Conservation (phyloP, 1,140 invertebrate species). For the Drosophila ananassae region DNA sequence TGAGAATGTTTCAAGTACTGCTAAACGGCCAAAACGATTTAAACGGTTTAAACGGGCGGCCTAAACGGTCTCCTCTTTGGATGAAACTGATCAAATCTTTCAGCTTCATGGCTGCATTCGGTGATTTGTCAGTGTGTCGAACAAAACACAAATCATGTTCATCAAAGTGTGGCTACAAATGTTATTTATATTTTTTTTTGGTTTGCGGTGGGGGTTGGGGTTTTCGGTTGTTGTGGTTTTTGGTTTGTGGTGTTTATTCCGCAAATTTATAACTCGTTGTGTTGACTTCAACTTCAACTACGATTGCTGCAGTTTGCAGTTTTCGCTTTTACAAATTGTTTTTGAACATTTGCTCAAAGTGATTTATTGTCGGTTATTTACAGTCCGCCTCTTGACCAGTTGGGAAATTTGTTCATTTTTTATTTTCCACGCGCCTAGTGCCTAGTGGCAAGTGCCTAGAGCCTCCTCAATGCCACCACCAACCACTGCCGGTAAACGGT, state of each 20-base stretch:
- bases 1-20: slow-evolving; percentile 14
- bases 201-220: not conserved
- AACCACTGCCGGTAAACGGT: slow-evolving; percentile 25
- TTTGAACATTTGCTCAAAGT: slow-evolving; percentile 70
- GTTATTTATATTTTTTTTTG: slow-evolving; percentile 29
- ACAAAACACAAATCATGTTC: slow-evolving; percentile 65
- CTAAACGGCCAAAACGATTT: slow-evolving; percentile 1
- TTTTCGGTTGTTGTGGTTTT: slow-evolving; percentile 9
- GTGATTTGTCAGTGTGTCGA: slow-evolving; percentile 51
- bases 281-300: slow-evolving; percentile 33
- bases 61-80: slow-evolving; percentile 12
- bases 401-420: slow-evolving; percentile 68
- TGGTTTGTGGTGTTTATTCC: slow-evolving; percentile 36
- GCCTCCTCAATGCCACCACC: slow-evolving; percentile 6
- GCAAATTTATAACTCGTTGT: slow-evolving; percentile 75
- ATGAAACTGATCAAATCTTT: slow-evolving; percentile 23
- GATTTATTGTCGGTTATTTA: slow-evolving; percentile 76
- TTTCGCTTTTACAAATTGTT: slow-evolving; percentile 64
- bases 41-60: not conserved
- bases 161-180: slow-evolving; percentile 66
- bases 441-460: not conserved
- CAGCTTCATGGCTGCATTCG: slow-evolving; percentile 10
- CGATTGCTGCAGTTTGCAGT: slow-evolving; percentile 43
- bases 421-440: slow-evolving; percentile 30
- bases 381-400: slow-evolving; percentile 59